Evolutionary conservation across 2,888 invertebrate species (phyloP), one percentile per base, ranked within the genome.

Genomic region (Orthosia incerta): DNA sequence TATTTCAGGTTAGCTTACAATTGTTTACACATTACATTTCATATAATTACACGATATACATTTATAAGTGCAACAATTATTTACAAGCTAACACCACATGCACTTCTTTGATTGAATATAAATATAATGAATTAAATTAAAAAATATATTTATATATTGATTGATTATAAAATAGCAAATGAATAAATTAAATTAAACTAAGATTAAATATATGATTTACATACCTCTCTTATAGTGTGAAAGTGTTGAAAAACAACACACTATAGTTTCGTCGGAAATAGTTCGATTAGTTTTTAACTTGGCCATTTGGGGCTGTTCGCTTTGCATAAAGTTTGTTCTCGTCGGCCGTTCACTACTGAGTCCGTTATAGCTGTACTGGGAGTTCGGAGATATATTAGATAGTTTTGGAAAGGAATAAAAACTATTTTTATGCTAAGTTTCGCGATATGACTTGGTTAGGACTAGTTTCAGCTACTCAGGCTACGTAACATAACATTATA

Each of bases 231-330:
- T 4, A 23, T 11, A 56, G 18, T 18, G 23, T 62, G 3, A 18
- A 12, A 18, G 39, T 65, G 9, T 5, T 45, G 9, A 20, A 50
- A 12, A n/a, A 51, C 39, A 48, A 60, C 26, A 60, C 39, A 48
- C 46, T 26, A 23, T 45, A 20, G n/a, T 59, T 84, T 84, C 74
- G 69, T 73, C 73, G 71, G 78, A 71, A 79, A 73, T 75, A 74
- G 73, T 85, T 77, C 86, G 86, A 90, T 88, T 90, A 92, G 82
- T 91, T 89, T 76, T 64, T 75, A 91, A 90, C 85, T 92, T 87
- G 80, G 73, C 80, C 87, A 86, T 90, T 90, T 87, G 84, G 85
- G 85, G 65, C 79, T 64, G 74, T 51, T 65, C 82, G 84, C 73
- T 90, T 88, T 86, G 86, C 86, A 87, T 88, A 84, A 89, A 89